Evolutionary conservation across 2,113 vertebrate species (phyloP).

Genomic region (Panthera tigris): DNA sequence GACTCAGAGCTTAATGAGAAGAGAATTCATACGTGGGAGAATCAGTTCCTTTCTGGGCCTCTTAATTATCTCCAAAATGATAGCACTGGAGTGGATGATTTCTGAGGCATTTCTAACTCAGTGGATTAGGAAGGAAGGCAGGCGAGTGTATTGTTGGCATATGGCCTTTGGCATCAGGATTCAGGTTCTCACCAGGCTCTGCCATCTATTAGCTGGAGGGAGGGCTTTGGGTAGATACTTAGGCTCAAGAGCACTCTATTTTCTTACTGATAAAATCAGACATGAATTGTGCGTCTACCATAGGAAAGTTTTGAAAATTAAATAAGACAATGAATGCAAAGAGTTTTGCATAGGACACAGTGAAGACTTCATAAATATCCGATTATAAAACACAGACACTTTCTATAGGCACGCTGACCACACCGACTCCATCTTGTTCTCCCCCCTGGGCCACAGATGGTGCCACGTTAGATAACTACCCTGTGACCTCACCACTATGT

Average conservation of each 20-base stretch:
- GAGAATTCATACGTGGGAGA: neutral
- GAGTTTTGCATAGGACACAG: neutral
- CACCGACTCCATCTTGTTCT: neutral
- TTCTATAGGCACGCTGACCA: neutral
- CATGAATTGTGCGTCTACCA: neutral
- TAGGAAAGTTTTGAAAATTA: neutral
- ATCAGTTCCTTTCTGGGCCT: neutral
- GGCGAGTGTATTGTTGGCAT: rapidly evolving
- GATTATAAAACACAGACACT: neutral
- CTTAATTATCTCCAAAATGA: neutral
- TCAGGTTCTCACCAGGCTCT: neutral
- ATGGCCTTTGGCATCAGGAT: neutral
- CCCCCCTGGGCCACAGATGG: neutral
- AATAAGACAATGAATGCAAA: neutral
- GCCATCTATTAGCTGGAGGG: neutral
- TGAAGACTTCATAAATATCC: neutral
- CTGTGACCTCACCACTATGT: neutral
- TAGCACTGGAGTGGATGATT: neutral
- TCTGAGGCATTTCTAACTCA: neutral
- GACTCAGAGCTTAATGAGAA: neutral
- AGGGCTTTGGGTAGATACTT: neutral
- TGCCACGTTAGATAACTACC: neutral
- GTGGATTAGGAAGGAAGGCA: neutral
- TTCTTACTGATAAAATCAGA: neutral
- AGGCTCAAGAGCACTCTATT: neutral